Percentiles rank a stretch among this genome's conserved stretches.
phyloP scores from a whole-genome alignment of 2,113 vertebrate species.

The Lampris incognitus region DNA sequence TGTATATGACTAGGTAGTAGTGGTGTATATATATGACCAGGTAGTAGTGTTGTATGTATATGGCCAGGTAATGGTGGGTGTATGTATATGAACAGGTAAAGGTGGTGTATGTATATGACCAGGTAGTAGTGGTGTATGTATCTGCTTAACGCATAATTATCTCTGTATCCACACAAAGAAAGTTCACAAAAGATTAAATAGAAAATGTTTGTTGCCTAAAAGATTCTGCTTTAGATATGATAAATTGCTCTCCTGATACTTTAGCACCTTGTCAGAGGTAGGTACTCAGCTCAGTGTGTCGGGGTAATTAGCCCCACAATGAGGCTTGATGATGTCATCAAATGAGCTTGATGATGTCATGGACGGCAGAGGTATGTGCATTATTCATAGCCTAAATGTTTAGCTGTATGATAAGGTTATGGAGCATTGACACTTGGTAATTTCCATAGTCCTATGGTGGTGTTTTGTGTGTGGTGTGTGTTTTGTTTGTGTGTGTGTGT shows the following conservation, averaged over 20 bases:
- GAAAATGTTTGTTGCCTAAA: too few species aligned
- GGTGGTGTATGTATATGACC: too few species aligned
- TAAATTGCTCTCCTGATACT: background rate
- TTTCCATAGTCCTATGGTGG: conserved; percentile 3
- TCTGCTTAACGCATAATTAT: too few species aligned
- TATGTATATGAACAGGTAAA: too few species aligned
- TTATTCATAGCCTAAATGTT: conserved; percentile 8
- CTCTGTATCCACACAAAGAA: too few species aligned
- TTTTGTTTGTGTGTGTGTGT: background rate
- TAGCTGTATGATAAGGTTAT: background rate
- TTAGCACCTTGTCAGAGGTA: background rate
- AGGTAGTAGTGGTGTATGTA: too few species aligned
- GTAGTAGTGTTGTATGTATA: too few species aligned
- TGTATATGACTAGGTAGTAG: too few species aligned
- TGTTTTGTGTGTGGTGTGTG: background rate
- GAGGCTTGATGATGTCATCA: background rate
- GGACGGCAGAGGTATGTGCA: background rate
- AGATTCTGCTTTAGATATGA: background rate
- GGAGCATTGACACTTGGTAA: background rate
- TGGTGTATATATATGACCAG: too few species aligned
- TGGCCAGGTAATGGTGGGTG: too few species aligned
- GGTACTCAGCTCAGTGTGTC: too few species aligned
- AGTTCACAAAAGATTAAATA: too few species aligned
- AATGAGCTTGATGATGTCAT: background rate
- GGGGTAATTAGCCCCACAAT: background rate